Conservation (phyloP, 2,113 vertebrate genomes). For the Rhadina sibilatrix region DNA sequence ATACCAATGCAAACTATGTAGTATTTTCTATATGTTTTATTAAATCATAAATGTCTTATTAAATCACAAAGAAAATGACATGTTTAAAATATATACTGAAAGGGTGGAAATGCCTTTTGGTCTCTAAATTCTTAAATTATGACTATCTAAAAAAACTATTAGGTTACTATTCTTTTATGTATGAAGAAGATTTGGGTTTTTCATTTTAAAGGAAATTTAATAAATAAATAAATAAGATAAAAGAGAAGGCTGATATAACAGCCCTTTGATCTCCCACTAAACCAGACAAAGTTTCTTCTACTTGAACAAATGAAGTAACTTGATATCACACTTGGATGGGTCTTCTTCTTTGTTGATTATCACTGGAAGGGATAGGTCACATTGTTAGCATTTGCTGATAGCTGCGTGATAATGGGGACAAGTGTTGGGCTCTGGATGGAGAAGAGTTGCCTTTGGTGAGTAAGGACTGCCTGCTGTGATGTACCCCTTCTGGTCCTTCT, state of each 20-base stretch:
- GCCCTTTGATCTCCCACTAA: slow-evolving; percentile 20
- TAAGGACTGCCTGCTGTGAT: background rate
- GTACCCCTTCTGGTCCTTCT: background rate
- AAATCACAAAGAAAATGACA: background rate
- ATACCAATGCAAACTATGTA: background rate
- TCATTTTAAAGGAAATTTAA: background rate
- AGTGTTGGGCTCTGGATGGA: background rate
- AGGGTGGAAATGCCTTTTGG: background rate
- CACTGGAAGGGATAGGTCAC: background rate
- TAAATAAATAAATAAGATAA: background rate
- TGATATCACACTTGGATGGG: background rate
- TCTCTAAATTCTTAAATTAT: background rate
- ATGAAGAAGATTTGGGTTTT: background rate
- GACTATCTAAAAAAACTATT: background rate
- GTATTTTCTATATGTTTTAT: background rate
- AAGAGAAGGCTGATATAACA: background rate
- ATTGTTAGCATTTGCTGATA: background rate
- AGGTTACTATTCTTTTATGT: background rate
- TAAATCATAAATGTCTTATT: background rate
- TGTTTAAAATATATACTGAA: background rate
- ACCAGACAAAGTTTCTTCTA: slow-evolving; percentile 23
- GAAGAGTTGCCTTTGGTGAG: background rate
- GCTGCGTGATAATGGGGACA: rapidly evolving
- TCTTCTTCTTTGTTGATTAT: background rate
- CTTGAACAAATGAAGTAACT: slow-evolving; percentile 38